phyloP scores from a whole-genome alignment of 2,888 invertebrate genomes.

The Neoscelio sp. region DNA sequence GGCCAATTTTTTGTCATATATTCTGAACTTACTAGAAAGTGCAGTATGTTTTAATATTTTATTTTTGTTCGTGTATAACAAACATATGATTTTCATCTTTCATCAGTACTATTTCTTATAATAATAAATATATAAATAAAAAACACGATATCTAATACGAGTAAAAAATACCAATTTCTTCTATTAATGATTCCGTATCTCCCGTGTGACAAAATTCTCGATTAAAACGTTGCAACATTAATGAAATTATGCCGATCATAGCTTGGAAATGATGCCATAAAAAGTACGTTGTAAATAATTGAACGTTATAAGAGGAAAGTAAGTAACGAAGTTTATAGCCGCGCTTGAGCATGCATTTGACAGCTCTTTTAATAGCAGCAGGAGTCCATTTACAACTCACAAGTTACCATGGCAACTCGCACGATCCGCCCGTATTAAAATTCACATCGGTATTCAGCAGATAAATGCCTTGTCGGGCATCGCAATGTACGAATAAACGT shows the following conservation, averaged over 20 bases:
- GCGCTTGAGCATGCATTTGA: constrained; percentile 47
- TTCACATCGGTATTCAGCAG: constrained; percentile 51
- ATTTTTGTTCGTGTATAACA: too few species aligned
- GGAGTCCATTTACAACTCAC: constrained; percentile 61
- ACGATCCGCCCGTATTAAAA: constrained; percentile 59
- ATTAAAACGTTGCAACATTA: constrained; percentile 18
- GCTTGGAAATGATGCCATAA: constrained; percentile 15
- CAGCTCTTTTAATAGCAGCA: constrained; percentile 65
- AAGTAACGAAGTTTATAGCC: constrained; percentile 50
- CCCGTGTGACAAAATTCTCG: neutral
- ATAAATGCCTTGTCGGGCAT: constrained; percentile 53
- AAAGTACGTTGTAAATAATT: constrained; percentile 42
- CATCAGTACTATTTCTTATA: too few species aligned
- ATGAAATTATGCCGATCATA: constrained; percentile 42
- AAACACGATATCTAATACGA: too few species aligned
- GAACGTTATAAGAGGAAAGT: constrained; percentile 40
- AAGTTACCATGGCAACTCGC: constrained; percentile 57
- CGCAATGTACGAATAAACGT: constrained; percentile 51
- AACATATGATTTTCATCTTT: too few species aligned
- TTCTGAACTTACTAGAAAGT: too few species aligned
- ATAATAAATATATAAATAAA: too few species aligned
- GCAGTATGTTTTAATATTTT: too few species aligned
- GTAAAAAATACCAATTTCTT: neutral
- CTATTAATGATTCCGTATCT: neutral
- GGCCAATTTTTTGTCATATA: too few species aligned